phyloP scores from a whole-genome alignment of 2,113 vertebrate genomes.

The Corythoichthys intestinalis region DNA sequence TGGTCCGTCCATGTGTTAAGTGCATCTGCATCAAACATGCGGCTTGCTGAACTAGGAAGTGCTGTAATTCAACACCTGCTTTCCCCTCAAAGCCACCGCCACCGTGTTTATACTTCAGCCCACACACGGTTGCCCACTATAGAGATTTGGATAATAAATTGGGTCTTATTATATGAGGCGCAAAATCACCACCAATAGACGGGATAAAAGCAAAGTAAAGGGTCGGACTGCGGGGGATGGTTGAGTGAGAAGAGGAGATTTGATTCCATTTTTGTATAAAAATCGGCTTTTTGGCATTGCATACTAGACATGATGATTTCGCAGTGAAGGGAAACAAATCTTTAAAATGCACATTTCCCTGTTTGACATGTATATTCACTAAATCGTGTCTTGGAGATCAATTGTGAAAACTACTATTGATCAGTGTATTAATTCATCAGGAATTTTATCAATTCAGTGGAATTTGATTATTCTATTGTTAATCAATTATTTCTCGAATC shows the following conservation, averaged over 20 bases:
- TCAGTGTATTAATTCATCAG: not conserved
- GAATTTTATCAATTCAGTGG: not conserved
- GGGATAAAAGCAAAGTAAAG: slow-evolving; percentile 5
- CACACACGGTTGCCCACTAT: slow-evolving; percentile 47
- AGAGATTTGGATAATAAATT: slow-evolving; percentile 57
- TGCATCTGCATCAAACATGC: slow-evolving; percentile 6
- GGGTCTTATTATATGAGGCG: slow-evolving; percentile 53
- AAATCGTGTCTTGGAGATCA: not conserved
- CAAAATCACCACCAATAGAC: slow-evolving; percentile 31
- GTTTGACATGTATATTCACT: not conserved
- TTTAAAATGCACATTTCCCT: not conserved
- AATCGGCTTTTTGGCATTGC: slow-evolving; percentile 10
- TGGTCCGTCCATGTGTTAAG: not conserved
- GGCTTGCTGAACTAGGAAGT: slow-evolving; percentile 2
- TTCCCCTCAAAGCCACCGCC: slow-evolving; percentile 27
- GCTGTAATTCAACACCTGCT: slow-evolving; percentile 38
- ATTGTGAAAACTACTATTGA: not conserved
- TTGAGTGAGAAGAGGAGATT: not conserved
- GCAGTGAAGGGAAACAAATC: not conserved
- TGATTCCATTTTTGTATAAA: not conserved
- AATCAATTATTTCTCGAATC: not conserved
- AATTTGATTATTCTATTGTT: not conserved
- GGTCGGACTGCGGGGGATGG: not conserved
- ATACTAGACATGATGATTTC: not conserved
- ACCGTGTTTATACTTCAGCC: slow-evolving; percentile 44